A percentile compares a stretch with the other conserved stretches of the same genome.
Evolutionary conservation across 1,140 invertebrate genomes (phyloP).

Genomic region (Cotesia glomerata): DNA sequence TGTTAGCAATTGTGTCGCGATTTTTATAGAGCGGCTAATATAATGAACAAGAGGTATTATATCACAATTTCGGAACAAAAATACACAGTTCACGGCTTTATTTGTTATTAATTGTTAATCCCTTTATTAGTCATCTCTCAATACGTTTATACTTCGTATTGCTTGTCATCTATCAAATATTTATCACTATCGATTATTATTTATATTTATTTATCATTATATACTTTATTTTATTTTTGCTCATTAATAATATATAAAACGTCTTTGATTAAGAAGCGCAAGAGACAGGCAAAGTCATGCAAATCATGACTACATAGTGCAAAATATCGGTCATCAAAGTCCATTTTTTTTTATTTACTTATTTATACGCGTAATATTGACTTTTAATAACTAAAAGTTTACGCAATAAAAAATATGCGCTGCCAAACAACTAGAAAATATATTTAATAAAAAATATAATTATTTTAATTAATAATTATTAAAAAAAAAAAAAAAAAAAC

Average conservation of each 20-base stretch:
- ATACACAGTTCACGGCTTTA: constrained; percentile 1
- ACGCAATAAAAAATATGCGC: too few species aligned
- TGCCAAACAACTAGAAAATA: not conserved
- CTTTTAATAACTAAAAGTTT: too few species aligned
- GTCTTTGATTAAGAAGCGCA: not conserved
- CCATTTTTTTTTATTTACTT: too few species aligned
- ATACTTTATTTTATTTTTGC: not conserved
- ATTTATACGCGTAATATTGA: too few species aligned
- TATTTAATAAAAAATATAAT: not conserved
- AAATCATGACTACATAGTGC: not conserved
- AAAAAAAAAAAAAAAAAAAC: too few species aligned
- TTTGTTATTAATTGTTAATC: not conserved
- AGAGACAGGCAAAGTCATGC: not conserved
- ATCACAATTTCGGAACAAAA: constrained; percentile 17
- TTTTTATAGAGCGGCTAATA: constrained; percentile 13
- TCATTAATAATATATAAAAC: not conserved
- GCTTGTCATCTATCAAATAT: not conserved
- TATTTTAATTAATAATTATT: not conserved
- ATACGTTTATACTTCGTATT: too few species aligned
- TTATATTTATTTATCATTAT: not conserved
- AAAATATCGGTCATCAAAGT: too few species aligned
- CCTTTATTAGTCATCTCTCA: not conserved
- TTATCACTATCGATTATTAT: not conserved
- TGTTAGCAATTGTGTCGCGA: constrained; percentile 13
- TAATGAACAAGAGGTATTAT: not conserved